Base-by-base conservation (phyloP, 2,797 vertebrate genomes). In the Vireo griseus region DNA sequence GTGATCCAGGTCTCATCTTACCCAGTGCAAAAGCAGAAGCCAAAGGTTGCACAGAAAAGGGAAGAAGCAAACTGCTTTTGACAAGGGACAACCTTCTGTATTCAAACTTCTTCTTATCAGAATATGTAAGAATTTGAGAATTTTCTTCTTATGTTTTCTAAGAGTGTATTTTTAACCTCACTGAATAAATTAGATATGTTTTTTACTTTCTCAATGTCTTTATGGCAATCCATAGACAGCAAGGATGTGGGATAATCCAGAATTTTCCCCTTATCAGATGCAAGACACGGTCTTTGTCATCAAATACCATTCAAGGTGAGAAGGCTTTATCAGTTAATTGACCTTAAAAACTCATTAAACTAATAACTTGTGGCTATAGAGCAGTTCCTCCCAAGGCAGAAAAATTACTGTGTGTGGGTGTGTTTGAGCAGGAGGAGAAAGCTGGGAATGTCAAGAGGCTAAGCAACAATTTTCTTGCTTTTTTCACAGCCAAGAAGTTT, bases 1-100 rank as follows among this genome's bases (percentile, higher is more conserved):
- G 52, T 72, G 55, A 92, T 68, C 28, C 45, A 57, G 52, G 59
- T 19, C 82, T 42, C 42, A 19, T 67, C 91, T 93, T 62, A 74
- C 10, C 14, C 57, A 50, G 33, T 31, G 69, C 55, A 91, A 79
- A 95, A 79, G 69, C 47, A 80, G 48, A 95, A 86, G 47, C 47
- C 44, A 77, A 93, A 84, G 87, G 63, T 59, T 58, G 58, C 59
- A 51, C 35, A 79, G 47, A 42, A 92, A 87, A 89, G 12, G 19
- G 61, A 89, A 92, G 69, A 72, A 74, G 47, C 24, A 90, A 95
- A 96, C 33, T 88, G 45, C 29, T 92, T 92, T 59, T 95, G 88
- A 95, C 75, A 94, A 92, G 66, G 42, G 55, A 82, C 68, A 94
- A 82, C 0, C 0, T 74, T 79, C 52, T 58, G 65, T 76, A 54